Evolutionary conservation across 2,888 invertebrate genomes (phyloP).

Genomic region (Beris chalybata): DNA sequence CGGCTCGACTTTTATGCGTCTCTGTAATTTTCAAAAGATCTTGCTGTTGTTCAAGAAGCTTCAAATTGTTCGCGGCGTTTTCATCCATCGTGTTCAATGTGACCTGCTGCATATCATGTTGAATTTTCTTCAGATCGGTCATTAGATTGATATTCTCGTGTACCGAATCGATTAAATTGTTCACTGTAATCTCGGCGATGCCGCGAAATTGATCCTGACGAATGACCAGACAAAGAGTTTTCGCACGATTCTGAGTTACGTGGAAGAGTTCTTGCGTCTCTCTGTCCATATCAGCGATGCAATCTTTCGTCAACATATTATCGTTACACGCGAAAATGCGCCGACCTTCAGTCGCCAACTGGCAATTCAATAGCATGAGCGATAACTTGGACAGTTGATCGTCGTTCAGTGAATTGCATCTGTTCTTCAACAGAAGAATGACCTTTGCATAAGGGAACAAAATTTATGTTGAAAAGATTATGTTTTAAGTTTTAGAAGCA

Average conservation of each 20-base stretch:
- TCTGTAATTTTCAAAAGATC: constrained; percentile 38
- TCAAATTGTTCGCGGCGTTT: constrained; percentile 56
- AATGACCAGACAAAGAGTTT: constrained; percentile 68
- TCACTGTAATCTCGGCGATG: constrained; percentile 66
- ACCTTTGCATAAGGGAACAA: constrained; percentile 55
- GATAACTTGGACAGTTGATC: constrained; percentile 68
- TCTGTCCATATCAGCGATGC: constrained; percentile 66
- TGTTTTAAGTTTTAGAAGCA: background rate
- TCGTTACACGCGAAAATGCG: constrained; percentile 63
- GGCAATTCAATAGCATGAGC: constrained; percentile 69
- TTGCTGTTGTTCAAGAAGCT: constrained; percentile 59
- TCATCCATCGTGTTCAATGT: constrained; percentile 56
- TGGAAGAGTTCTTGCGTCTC: constrained; percentile 72
- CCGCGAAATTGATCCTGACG: constrained; percentile 67
- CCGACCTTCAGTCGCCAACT: constrained; percentile 64
- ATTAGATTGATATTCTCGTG: constrained; percentile 58
- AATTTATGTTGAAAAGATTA: constrained; percentile 1
- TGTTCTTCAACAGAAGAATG: constrained; percentile 62
- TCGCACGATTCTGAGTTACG: constrained; percentile 66
- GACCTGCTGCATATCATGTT: constrained; percentile 56
- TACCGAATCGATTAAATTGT: constrained; percentile 62
- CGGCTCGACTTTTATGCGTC: constrained; percentile 25
- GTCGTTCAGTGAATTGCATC: constrained; percentile 63
- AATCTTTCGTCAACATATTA: constrained; percentile 58
- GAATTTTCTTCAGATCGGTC: constrained; percentile 52